Conservation (phyloP, 2,113 vertebrate species). For the Nasalis larvatus region DNA sequence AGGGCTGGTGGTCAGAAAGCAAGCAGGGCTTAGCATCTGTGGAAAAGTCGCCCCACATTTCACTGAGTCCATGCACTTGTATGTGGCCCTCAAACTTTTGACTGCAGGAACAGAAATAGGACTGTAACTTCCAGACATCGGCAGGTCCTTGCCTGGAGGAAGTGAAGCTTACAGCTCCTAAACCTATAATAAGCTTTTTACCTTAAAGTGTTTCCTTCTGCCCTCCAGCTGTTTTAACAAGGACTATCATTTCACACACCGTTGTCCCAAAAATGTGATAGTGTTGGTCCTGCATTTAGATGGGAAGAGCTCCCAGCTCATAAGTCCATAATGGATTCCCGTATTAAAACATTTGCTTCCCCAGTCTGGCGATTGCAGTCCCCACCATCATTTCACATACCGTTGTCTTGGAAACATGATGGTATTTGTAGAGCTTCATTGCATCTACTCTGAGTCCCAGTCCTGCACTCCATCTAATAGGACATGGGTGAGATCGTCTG, state of each 20-base stretch:
- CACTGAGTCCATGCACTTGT: not conserved
- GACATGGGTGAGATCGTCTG: not conserved
- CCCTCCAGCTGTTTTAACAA: constrained; percentile 51
- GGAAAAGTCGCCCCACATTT: not conserved
- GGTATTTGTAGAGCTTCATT: not conserved
- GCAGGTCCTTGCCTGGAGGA: not conserved
- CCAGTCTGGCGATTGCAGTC: not conserved
- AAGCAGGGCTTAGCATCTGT: not conserved
- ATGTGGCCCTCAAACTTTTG: not conserved
- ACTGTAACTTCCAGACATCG: not conserved
- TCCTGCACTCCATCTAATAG: not conserved
- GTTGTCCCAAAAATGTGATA: constrained; percentile 37
- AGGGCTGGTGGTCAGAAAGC: not conserved
- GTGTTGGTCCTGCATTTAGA: constrained; percentile 50
- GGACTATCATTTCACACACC: constrained; percentile 53
- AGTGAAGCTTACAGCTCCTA: not conserved
- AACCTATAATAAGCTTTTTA: constrained; percentile 8
- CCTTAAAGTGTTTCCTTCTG: not conserved
- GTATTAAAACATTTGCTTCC: constrained; percentile 56
- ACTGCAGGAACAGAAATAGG: not conserved
- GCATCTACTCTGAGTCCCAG: not conserved
- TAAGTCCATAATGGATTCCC: constrained; percentile 65
- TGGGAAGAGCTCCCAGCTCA: constrained; percentile 51
- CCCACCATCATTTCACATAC: constrained; percentile 2
- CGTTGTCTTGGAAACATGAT: not conserved